Base-by-base conservation (phyloP, 2,113 vertebrate genomes). In the Leucoraja erinaceus region DNA sequence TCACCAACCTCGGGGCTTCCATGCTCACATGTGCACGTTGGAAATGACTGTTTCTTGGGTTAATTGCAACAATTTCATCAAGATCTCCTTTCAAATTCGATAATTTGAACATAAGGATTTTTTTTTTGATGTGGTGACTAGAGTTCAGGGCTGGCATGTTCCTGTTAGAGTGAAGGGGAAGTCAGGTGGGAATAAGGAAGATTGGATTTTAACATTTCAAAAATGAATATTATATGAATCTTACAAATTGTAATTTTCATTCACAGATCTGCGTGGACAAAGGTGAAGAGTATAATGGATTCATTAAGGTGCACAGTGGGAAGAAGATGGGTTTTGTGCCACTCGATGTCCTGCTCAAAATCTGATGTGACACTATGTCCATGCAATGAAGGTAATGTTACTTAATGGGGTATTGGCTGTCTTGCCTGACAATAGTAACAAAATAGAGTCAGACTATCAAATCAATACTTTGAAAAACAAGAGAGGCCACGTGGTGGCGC, bases 241-340 rank as follows among this genome's bases (percentile, higher is more conserved):
- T 72, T 75, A 93, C 84, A 22, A 74, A 93, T 93, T 61, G 25
- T 93, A 3, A 9, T 22, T 93, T 94, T 93, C 95, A 38, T 90
- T 33, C 94, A 94, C 95, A 99, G 99, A 98, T 99, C 93, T 99
- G 98, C 79, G 96, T 98, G 95, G 97, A 97, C 95, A 96, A 96
- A 22, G 98, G 99, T 95, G 96, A 96, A 12, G 98, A 99, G 93
- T 96, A 94, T 0, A 95, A 97, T 0, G 99, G 98, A 95, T 99
- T 99, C 95, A 97, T 99, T 96, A 96, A 96, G 95, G 99, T 99
- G 93, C 95, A 95, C 94, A 97, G 98, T 0, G 98, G 98, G 86
- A 99, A 99, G 96, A 99, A 98, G 96, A 97, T 95, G 95, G 99
- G 98, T 93, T 98, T 97, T 0, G 97, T 99, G 88, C 98, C 98